A percentile compares a stretch with the other conserved stretches of the same genome.
Conservation (phyloP, 2,888 invertebrate genomes). For the Hermodice carunculata region DNA sequence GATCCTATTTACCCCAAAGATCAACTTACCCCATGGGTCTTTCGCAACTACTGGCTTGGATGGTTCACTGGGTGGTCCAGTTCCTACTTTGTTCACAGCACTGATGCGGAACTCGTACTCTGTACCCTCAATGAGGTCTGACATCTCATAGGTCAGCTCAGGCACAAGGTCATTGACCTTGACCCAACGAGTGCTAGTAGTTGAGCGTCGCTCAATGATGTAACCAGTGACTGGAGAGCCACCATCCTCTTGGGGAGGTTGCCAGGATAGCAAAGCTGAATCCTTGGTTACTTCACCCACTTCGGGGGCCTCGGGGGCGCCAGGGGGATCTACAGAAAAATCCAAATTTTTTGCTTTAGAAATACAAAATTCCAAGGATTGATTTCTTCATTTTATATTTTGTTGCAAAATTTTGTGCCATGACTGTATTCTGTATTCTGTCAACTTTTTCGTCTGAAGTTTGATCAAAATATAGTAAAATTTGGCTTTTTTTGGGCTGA, state of each 20-base stretch:
- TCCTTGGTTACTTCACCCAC: slow-evolving; percentile 61
- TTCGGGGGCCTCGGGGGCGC: slow-evolving; percentile 59
- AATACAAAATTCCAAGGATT: no score
- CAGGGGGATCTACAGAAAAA: slow-evolving; percentile 56
- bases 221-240: slow-evolving; percentile 94
- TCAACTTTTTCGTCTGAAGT: no score
- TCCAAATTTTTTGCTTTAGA: no score
- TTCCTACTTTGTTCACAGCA: slow-evolving; percentile 78
- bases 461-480: no score
- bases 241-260: slow-evolving; percentile 77
- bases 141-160: no score
- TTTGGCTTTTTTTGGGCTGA: no score
- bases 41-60: slow-evolving; percentile 48
- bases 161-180: slow-evolving; percentile 86
- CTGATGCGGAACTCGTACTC: slow-evolving; percentile 75
- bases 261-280: slow-evolving; percentile 63
- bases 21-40: slow-evolving; percentile 44
- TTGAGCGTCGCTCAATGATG: slow-evolving; percentile 78
- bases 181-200: slow-evolving; percentile 87
- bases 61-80: slow-evolving; percentile 31
- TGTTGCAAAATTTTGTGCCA: no score
- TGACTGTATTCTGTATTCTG: no score
- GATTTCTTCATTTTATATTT: no score
- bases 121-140: slow-evolving; percentile 61
- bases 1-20: no score